phyloP scores from a whole-genome alignment of 2,888 invertebrate genomes.

The Rosalia funebris region DNA sequence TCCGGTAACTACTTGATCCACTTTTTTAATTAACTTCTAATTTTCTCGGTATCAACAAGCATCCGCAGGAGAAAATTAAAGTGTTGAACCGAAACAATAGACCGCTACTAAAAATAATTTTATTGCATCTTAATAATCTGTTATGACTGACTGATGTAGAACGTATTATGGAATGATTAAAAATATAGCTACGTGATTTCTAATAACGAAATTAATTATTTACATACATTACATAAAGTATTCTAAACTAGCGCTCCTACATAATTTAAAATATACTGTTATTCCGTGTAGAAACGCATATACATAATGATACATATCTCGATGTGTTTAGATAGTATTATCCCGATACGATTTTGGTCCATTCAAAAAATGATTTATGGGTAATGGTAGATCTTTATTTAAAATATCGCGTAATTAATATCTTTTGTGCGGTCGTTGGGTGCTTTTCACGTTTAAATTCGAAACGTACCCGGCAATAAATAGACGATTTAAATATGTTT shows the following conservation, averaged over 20 bases:
- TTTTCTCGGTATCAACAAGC: no score
- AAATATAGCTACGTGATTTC: not conserved
- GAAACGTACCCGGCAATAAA: constrained; percentile 7
- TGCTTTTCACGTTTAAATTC: constrained; percentile 1
- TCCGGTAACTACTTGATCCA: no score
- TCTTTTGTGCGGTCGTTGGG: constrained; percentile 11
- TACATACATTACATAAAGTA: not conserved
- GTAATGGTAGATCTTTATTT: constrained; percentile 14
- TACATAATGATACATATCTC: constrained; percentile 2
- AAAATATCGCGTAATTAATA: constrained; percentile 24
- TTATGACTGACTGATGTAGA: not conserved
- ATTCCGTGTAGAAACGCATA: not conserved
- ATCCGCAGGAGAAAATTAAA: no score
- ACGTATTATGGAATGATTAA: not conserved
- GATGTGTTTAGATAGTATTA: constrained; percentile 4
- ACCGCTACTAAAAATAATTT: not conserved
- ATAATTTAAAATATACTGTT: not conserved
- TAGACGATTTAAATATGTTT: constrained; percentile 10
- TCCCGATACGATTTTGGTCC: constrained; percentile 5
- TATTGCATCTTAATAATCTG: not conserved
- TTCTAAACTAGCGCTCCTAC: not conserved
- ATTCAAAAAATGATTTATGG: constrained; percentile 23
- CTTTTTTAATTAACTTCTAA: no score
- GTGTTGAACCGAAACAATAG: not conserved
- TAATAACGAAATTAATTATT: not conserved